phyloP scores from a whole-genome alignment of 1,140 invertebrate genomes.

The Scaptomyza montana region DNA sequence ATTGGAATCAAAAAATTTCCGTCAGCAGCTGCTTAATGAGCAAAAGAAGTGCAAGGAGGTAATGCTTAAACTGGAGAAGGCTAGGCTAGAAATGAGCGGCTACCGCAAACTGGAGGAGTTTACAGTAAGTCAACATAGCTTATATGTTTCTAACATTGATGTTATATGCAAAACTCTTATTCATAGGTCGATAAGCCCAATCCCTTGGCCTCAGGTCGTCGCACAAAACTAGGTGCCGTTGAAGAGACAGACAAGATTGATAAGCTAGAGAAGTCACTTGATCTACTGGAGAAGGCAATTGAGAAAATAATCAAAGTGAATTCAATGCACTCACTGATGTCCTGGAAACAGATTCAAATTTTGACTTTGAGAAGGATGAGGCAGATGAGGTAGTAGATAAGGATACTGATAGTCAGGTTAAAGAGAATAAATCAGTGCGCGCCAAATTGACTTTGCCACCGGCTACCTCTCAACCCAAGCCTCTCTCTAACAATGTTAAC shows the following conservation, averaged over 20 bases:
- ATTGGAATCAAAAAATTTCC: slow-evolving; percentile 89
- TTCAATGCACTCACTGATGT: slow-evolving; percentile 63
- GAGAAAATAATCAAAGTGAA: slow-evolving; percentile 70
- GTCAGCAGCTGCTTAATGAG: slow-evolving; percentile 88
- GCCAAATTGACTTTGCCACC: slow-evolving; percentile 58
- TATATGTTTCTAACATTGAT: not conserved
- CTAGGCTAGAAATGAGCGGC: slow-evolving; percentile 83
- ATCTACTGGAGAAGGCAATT: slow-evolving; percentile 66
- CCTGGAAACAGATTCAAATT: slow-evolving; percentile 59
- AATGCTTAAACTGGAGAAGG: slow-evolving; percentile 87
- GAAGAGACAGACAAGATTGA: slow-evolving; percentile 69
- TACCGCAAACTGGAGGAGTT: slow-evolving; percentile 77
- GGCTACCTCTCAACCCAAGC: slow-evolving; percentile 39
- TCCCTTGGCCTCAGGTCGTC: slow-evolving; percentile 52
- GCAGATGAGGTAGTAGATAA: slow-evolving; percentile 46
- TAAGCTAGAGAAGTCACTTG: slow-evolving; percentile 70
- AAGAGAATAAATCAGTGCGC: slow-evolving; percentile 33
- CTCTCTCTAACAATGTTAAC: not conserved
- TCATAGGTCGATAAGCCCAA: slow-evolving; percentile 59
- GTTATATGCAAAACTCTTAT: not conserved
- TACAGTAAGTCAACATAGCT: slow-evolving; percentile 45
- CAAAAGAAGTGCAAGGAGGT: slow-evolving; percentile 88
- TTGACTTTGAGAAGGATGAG: slow-evolving; percentile 66
- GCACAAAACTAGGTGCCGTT: slow-evolving; percentile 46
- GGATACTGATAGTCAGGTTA: not conserved